These are phyloP conservation scores for Alexandromys fortis DNA, from an alignment of 2,113 vertebrate genomes.

Conservation along the genomic window DNA sequence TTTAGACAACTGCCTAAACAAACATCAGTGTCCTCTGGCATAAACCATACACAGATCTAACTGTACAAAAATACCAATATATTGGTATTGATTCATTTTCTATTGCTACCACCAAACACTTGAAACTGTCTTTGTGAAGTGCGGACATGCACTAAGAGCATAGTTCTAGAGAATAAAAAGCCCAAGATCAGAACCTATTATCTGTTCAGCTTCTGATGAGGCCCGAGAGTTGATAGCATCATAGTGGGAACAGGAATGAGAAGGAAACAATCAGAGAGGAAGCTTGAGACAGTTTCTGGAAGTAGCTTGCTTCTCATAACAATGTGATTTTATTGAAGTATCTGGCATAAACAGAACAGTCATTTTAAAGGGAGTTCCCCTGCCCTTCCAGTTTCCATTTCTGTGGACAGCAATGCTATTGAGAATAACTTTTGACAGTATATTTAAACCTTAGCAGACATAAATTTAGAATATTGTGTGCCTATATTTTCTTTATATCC, in stretches of 20 bases:
- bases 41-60: not conserved
- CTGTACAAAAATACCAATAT: not conserved
- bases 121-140: not conserved
- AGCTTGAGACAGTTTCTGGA: not conserved
- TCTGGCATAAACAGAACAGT: not conserved
- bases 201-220: not conserved
- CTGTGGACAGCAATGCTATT: not conserved
- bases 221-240: too few relatives aligned
- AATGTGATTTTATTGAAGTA: not conserved
- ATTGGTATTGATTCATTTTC: not conserved
- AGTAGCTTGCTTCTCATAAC: not conserved
- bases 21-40: not conserved
- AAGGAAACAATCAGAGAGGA: not conserved
- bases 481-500: not conserved
- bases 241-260: not conserved
- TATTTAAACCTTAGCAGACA: not conserved
- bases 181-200: too few relatives aligned
- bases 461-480: not conserved
- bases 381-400: not conserved
- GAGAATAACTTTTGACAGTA: not conserved
- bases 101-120: too few relatives aligned
- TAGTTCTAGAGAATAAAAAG: not conserved
- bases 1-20: not conserved
- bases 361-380: too few relatives aligned
- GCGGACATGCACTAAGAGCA: not conserved